Base-by-base conservation (phyloP, 1,140 invertebrate genomes). In the Acromyrmex charruanus region DNA sequence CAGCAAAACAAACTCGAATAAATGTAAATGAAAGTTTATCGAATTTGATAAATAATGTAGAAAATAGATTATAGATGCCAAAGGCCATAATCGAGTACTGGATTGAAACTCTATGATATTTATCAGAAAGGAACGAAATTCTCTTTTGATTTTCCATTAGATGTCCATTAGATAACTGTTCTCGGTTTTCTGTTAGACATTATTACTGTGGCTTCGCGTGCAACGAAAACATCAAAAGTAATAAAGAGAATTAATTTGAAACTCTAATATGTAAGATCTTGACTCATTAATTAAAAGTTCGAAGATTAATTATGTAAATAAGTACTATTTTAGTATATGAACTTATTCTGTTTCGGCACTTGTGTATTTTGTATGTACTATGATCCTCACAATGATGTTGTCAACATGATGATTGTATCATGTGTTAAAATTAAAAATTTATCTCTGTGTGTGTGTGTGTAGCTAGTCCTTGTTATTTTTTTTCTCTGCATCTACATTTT, bases 141-240 rank as follows among this genome's bases (percentile, higher is more conserved):
- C 35, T 21, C 25, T 81, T 39, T 58, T 59, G 65, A 81, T 58
- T 81, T 69, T 39, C 49, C 21, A 58, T 71, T 72, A 71, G 21
- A 81, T 71, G 58, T 49, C 66, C 79, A 71, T 71, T 81, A 21
- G 51, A 71, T 2, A 31, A 55, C 31, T 16, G 18, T 35, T 66
- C 5, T 66, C 25, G 21, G 63, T 79, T 66, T 59, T 79, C 75
- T 39, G 39, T 80, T 69, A 55, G 18, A 28, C 31, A 49, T 25
- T 65, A 39, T 39, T 21, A 21, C 39, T 21, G 21, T 14, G 49
- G 6, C 16, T n/a, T 14, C 49, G 16, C 6, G 35, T 21, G 18
- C 16, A 7, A 63, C 10, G 12, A 16, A 49, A 25, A n/a, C 18
- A 31, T 65, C 25, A 44, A 77, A 28, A 63, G 4, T 28, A 65